These are phyloP conservation scores for Scortum barcoo DNA, from an alignment of 2,113 vertebrate genomes.

Conservation along the genomic window DNA sequence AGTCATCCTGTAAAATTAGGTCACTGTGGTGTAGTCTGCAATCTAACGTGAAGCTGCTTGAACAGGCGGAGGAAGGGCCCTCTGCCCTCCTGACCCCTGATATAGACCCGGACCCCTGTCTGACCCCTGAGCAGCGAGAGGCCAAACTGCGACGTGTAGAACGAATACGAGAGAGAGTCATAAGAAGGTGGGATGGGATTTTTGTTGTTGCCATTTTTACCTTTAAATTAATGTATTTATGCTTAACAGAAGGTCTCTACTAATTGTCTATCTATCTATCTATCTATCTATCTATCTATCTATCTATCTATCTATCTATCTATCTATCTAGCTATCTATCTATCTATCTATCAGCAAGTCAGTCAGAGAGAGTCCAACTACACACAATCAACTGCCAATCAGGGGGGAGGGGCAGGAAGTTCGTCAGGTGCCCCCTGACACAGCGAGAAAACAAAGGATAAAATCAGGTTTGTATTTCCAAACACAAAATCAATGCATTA, in stretches of 20 bases:
- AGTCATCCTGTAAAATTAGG: background rate
- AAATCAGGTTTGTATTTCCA: conserved; percentile 64
- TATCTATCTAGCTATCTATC: conserved; percentile 4
- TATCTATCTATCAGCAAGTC: conserved; percentile 78
- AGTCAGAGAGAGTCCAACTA: conserved; percentile 75
- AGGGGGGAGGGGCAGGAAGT: conserved; percentile 54
- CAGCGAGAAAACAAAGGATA: conserved; percentile 47
- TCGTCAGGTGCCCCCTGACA: conserved; percentile 61
- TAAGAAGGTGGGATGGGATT: conserved; percentile 79
- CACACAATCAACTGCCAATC: conserved; percentile 51
- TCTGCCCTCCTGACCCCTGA: conserved; percentile 55
- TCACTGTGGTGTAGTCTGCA: background rate
- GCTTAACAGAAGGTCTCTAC: background rate
- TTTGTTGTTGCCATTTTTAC: background rate
- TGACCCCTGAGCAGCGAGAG: conserved; percentile 79
- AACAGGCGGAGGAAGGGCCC: conserved; percentile 62
- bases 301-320: background rate
- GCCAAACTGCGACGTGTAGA: conserved; percentile 82
- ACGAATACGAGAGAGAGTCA: conserved; percentile 80
- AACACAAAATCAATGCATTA: background rate
- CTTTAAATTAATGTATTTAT: background rate
- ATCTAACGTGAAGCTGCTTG: conserved; percentile 29
- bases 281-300: background rate
- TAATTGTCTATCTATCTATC: background rate
- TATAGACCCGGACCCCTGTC: conserved; percentile 53